Base-by-base conservation (phyloP, 2,113 vertebrate species). In the Bufo bufo region DNA sequence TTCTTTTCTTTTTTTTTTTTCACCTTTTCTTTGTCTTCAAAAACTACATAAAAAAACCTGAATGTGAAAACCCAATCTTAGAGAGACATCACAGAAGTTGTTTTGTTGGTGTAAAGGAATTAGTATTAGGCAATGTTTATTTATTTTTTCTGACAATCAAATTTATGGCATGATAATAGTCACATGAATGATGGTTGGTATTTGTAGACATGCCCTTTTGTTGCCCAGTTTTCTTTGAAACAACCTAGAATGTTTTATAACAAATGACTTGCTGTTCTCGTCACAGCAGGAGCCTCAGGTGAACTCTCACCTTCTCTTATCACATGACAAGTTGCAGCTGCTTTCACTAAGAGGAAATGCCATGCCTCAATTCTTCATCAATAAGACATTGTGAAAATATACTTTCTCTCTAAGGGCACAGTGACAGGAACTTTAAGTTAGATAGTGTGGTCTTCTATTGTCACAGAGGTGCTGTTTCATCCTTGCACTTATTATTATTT, bases 241-340 rank as follows among this genome's bases (percentile, higher is more conserved):
- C 58, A 43, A 85, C 84, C 84, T 85, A 72, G 17, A 45, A 6
- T 85, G 50, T 56, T 43, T 54, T 45, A 8, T 72, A 74, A 47
- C 84, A 85, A 33, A 85, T 85, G 52, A 58, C 54, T 77, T 49
- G 19, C 45, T 85, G 52, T 77, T 77, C 33, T 56, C 33, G 63
- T 85, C 54, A 50, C 71, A 1, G 84, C 72, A 50, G 56, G 71
- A 61, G 58, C 72, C 16, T 47, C 54, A 61, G 43, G 50, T 77
- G 52, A 85, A 85, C 72, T 77, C 50, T 63, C 43, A 77, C 71
- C 71, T 47, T 4, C 3, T 50, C 56, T 85, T 77, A 77, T 23
- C 83, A 54, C 47, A 72, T 84, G 83, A 85, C 49, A 85, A 75
- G 52, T 58, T 84, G 63, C 82, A 54, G 45, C 16, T 56, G 65